These are phyloP conservation scores for Valencia hispanica DNA, from an alignment of 2,797 vertebrate genomes.

Conservation along the genomic window DNA sequence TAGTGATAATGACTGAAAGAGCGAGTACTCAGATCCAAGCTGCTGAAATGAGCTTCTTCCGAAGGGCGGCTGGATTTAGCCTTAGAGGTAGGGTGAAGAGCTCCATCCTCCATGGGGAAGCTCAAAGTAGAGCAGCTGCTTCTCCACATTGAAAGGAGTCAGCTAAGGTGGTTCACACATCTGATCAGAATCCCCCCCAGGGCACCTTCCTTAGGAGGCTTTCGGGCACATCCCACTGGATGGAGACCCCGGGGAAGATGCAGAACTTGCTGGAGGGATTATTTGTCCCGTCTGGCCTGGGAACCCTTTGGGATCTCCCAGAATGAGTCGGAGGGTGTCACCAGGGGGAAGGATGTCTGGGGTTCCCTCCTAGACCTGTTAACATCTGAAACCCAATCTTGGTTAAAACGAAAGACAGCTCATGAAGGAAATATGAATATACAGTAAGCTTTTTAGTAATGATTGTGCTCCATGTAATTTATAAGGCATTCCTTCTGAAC, in stretches of 20 bases:
- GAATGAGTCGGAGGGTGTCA: neutral
- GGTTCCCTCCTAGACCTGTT: neutral
- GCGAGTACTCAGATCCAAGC: too few species aligned
- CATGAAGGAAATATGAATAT: neutral
- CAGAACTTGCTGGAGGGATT: neutral
- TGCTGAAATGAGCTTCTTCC: too few species aligned
- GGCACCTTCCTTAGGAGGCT: neutral
- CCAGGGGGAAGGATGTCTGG: neutral
- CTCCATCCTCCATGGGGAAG: too few species aligned
- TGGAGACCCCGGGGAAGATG: neutral
- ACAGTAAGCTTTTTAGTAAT: neutral
- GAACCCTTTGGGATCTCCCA: neutral
- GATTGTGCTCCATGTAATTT: neutral
- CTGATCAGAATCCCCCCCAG: neutral
- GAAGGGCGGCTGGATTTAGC: neutral
- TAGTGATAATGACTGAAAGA: too few species aligned
- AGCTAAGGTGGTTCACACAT: neutral
- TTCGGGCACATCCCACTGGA: neutral
- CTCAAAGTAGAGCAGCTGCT: too few species aligned
- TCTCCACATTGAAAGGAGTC: too few species aligned
- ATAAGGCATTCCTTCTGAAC: neutral
- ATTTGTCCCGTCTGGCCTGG: neutral
- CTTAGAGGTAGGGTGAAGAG: neutral
- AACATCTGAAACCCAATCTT: neutral
- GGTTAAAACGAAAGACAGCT: neutral